Conservation (phyloP, 2,113 vertebrate genomes). For the Cygnus atratus region DNA sequence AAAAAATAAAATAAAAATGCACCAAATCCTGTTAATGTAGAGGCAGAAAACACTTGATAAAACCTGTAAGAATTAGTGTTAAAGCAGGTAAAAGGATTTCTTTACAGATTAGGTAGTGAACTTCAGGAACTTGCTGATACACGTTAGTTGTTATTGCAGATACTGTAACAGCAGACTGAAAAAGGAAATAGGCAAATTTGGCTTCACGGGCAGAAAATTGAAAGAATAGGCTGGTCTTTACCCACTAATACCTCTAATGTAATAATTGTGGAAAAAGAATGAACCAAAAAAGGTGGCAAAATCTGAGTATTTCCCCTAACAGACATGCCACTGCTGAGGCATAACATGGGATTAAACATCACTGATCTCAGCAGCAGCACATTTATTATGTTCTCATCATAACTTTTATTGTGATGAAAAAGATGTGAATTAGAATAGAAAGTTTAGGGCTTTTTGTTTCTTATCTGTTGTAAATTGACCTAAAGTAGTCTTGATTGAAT, state of each 20-base stretch:
- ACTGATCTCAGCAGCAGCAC: background rate
- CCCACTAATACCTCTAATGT: background rate
- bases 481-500: background rate
- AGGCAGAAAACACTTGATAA: background rate
- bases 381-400: background rate
- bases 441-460: background rate
- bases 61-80: background rate
- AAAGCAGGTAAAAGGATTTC: background rate
- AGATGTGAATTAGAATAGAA: background rate
- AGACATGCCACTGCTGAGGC: background rate
- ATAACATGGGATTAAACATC: background rate
- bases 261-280: background rate
- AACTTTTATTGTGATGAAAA: background rate
- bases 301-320: background rate
- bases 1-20: background rate
- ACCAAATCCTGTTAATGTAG: background rate
- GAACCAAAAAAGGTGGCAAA: background rate
- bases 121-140: background rate
- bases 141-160: background rate
- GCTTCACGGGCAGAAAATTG: background rate
- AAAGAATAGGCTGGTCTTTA: background rate
- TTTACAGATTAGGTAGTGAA: background rate
- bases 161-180: background rate
- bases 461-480: background rate
- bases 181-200: background rate